Conservation (phyloP, 2,797 vertebrate species). For the Lutjanus campechanus region DNA sequence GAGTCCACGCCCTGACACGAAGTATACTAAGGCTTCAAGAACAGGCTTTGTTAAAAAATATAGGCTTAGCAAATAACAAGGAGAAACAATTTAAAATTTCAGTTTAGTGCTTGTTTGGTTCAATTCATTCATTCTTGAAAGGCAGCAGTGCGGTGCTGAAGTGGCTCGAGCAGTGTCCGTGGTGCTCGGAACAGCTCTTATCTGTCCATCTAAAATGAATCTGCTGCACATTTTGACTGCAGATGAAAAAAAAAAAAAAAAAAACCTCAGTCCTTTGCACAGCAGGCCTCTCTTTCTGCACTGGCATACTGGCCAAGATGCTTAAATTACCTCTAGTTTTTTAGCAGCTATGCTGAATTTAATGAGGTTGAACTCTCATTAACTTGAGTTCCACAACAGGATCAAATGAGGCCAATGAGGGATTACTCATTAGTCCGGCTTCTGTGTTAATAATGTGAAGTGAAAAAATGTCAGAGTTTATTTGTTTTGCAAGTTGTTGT, state of each 20-base stretch:
- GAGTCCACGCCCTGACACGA: no score
- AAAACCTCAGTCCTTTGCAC: conserved; percentile 1
- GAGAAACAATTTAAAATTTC: not conserved
- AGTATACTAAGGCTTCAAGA: not conserved
- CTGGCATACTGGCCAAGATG: conserved; percentile 20
- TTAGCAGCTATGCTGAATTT: conserved; percentile 38
- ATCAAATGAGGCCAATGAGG: conserved; percentile 41
- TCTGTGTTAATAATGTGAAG: conserved; percentile 14
- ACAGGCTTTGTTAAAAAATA: not conserved
- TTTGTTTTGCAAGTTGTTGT: conserved; percentile 33
- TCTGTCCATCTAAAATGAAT: not conserved
- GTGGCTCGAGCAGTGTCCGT: not conserved
- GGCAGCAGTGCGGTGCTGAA: not conserved
- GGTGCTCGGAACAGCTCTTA: conserved; percentile 21
- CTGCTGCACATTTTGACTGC: conserved; percentile 16
- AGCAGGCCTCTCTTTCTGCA: not conserved
- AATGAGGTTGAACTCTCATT: conserved; percentile 67
- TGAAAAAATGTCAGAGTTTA: conserved; percentile 9
- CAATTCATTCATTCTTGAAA: conserved; percentile 11
- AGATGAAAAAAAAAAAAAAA: not conserved
- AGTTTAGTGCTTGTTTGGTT: not conserved
- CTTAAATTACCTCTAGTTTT: conserved; percentile 47
- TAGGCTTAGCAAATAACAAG: no score
- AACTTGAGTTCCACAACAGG: conserved; percentile 50
- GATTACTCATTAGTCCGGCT: conserved; percentile 43